A percentile compares a stretch with the other conserved stretches of the same genome.
Evolutionary conservation across 2,888 invertebrate species (phyloP).

Genomic region (Dinocampus coccinellae): DNA sequence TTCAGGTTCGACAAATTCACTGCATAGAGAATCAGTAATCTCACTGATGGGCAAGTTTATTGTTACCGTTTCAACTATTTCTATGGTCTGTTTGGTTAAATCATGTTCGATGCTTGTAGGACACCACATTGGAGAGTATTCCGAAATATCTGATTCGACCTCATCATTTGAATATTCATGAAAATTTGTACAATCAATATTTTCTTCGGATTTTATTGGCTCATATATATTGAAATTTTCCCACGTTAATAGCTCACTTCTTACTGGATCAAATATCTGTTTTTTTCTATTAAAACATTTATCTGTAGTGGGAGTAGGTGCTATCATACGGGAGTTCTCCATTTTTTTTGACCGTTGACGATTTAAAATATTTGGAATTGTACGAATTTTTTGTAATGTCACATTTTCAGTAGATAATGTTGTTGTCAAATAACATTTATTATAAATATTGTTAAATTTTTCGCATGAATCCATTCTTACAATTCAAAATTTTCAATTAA

Average conservation of each 20-base stretch:
- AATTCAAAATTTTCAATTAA: not conserved
- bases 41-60: not conserved
- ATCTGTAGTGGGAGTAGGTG: not conserved
- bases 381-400: not conserved
- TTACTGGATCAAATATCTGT: not conserved
- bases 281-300: not conserved
- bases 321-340: not conserved
- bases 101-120: not conserved
- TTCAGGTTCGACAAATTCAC: not conserved
- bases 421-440: not conserved
- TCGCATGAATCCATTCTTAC: not conserved
- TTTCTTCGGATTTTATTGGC: not conserved
- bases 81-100: not conserved
- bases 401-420: not conserved
- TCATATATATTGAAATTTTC: not conserved
- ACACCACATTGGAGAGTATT: constrained; percentile 14
- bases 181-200: not conserved
- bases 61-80: not conserved
- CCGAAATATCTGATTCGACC: not conserved
- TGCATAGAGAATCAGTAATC: not conserved
- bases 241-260: not conserved
- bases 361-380: not conserved
- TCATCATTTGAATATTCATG: not conserved
- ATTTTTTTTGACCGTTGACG: not conserved
- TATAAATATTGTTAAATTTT: not conserved